Percentiles rank a stretch among this genome's conserved stretches.
phyloP scores from a whole-genome alignment of 2,113 vertebrate species.

The Pseudorasbora parva region DNA sequence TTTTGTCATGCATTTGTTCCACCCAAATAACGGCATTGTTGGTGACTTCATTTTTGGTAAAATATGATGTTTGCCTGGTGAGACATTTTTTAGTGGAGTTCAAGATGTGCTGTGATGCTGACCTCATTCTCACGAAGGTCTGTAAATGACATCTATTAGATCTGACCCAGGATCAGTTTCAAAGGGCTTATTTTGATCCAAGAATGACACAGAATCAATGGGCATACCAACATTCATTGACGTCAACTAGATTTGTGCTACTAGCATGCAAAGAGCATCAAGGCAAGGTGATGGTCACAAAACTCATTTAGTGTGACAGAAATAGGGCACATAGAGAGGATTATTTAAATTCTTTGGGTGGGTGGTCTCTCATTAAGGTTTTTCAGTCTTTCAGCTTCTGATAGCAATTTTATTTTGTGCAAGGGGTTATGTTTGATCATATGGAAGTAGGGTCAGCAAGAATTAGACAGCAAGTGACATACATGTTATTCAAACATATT shows the following conservation, averaged over 20 bases:
- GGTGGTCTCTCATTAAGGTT: conserved; percentile 53
- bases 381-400: conserved; percentile 11
- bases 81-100: conserved; percentile 3
- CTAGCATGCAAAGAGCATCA: neutral
- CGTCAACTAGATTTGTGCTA: neutral
- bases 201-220: neutral
- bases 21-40: conserved; percentile 2
- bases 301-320: neutral
- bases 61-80: neutral
- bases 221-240: neutral
- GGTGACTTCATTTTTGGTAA: conserved; percentile 20
- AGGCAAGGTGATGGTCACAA: neutral
- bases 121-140: neutral
- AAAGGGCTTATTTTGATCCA: too few species aligned
- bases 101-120: neutral
- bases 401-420: conserved; percentile 43
- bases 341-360: conserved; percentile 19
- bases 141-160: neutral
- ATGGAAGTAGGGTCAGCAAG: conserved; percentile 28
- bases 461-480: conserved; percentile 20
- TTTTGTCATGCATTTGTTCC: neutral
- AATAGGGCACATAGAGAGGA: neutral
- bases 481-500: conserved; percentile 32
- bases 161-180: too few species aligned
- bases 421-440: conserved; percentile 44